Evolutionary conservation across 2,888 invertebrate genomes (phyloP), one percentile per base, ranked within the genome.

Genomic region (Didymodactylos carnosus): DNA sequence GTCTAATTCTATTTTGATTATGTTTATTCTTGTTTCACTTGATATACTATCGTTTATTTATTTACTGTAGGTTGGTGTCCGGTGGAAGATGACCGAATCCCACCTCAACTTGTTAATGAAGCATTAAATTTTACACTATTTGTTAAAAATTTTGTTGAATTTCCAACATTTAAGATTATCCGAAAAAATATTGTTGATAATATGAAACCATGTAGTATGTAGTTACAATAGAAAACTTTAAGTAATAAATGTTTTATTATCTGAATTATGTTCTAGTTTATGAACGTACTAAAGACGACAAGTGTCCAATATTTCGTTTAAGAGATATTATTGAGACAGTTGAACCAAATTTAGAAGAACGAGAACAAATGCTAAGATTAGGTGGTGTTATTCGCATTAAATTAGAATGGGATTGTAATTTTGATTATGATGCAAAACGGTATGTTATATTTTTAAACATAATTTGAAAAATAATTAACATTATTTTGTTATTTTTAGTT

Each of bases 361-460:
- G 53, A 10, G 8, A 70, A 23, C 14, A 39, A 29, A 53, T 76
- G 70, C 41, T 62, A 35, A 39, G 70, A 53, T 27, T 16, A 70
- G 83, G 85, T 72, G 85, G 83, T 46, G 84, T 86, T 19, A 81
- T 86, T 69, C 81, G 82, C 40, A 80, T 86, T 13, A 77, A 79
- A 27, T 85, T 86, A 29, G 76, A 81, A 75, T 86, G 86, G 86
- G 80, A 84, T 72, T 86, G 86, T 79, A 82, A 86, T 77, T 78
- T 86, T 39, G 86, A 86, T 77, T 79, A 79, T 75, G 79, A 80
- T 72, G 78, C 79, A 35, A 78, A 81, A 11, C 78, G 83, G 23
- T n/a, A n/a, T n/a, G n/a, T n/a, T n/a, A n/a, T n/a, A n/a, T n/a
- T n/a, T n/a, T n/a, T n/a, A n/a, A n/a, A n/a, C n/a, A n/a, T n/a